These are phyloP conservation scores for Heliothis virescens DNA, from an alignment of 1,140 invertebrate genomes.

Conservation along the genomic window DNA sequence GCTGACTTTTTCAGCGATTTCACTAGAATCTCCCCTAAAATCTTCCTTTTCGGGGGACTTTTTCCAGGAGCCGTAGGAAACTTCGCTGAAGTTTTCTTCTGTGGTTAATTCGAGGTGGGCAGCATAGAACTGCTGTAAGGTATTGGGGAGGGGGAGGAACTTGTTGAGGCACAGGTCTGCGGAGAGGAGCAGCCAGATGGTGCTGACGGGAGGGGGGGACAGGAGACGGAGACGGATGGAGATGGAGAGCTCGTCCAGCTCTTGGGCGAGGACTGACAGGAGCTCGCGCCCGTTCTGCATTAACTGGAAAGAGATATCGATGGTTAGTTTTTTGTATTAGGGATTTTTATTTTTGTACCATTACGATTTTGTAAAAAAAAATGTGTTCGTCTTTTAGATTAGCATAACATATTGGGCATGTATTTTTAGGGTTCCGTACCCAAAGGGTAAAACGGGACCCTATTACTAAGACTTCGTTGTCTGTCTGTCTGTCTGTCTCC, in stretches of 20 bases:
- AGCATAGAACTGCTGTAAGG: constrained; percentile 80
- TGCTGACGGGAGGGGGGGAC: constrained; percentile 73
- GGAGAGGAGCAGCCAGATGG: constrained; percentile 78
- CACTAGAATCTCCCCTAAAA: constrained; percentile 45
- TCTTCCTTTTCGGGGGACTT: constrained; percentile 71
- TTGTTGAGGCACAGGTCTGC: constrained; percentile 81
- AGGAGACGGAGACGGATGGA: constrained; percentile 75
- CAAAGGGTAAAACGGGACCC: no score
- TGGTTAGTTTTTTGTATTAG: no score
- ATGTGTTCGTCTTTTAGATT: no score
- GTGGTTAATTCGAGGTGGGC: constrained; percentile 74
- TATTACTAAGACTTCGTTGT: no score
- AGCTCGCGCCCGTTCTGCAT: constrained; percentile 83
- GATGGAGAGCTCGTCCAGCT: constrained; percentile 78
- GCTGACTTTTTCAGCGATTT: constrained; percentile 60
- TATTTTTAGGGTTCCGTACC: no score
- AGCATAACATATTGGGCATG: no score
- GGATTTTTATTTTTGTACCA: no score
- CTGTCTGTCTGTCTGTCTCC: no score
- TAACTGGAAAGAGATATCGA: constrained; percentile 62
- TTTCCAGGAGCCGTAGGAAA: constrained; percentile 81
- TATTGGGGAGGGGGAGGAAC: constrained; percentile 79
- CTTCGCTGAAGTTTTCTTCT: constrained; percentile 78
- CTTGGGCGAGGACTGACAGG: constrained; percentile 70
- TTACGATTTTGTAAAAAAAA: no score